Percentiles rank a stretch among this genome's conserved stretches.
Evolutionary conservation across 2,113 vertebrate species (phyloP).

Genomic region (Misgurnus anguillicaudatus): DNA sequence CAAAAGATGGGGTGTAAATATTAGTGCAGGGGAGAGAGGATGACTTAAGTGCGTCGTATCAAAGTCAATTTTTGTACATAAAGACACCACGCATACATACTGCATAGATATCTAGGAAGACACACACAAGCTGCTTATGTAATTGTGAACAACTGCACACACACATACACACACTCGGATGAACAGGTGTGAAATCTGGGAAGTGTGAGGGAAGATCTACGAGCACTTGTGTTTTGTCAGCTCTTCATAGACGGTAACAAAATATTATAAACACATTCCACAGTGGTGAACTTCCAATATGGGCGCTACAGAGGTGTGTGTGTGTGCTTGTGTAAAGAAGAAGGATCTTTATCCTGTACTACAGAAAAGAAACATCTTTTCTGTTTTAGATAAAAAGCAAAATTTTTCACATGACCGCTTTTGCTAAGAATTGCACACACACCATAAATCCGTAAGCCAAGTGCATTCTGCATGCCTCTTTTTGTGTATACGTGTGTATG

Average conservation of each 20-base stretch:
- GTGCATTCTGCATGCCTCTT: too few species aligned
- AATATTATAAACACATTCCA: constrained; percentile 68
- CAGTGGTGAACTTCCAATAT: constrained; percentile 54
- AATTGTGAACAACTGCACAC: constrained; percentile 33
- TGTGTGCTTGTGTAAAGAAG: background rate
- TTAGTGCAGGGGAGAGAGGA: constrained; percentile 35
- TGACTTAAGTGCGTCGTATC: constrained; percentile 20
- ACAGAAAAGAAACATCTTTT: too few species aligned
- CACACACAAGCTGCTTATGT: constrained; percentile 8
- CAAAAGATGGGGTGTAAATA: constrained; percentile 52
- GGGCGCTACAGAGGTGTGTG: constrained; percentile 23
- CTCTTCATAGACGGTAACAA: constrained; percentile 62
- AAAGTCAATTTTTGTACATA: background rate
- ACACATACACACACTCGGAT: constrained; percentile 17
- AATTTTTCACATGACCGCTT: background rate
- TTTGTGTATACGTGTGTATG: background rate
- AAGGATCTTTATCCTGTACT: background rate
- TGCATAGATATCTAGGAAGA: constrained; percentile 1
- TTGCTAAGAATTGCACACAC: background rate
- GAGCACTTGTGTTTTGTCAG: constrained; percentile 59
- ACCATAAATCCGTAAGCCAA: background rate
- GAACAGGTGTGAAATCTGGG: constrained; percentile 38
- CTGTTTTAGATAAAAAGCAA: background rate
- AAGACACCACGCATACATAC: constrained; percentile 30
- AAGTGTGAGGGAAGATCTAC: constrained; percentile 40